These are phyloP conservation scores for Merodon equestris DNA, from an alignment of 2,888 invertebrate genomes.

Conservation along the genomic window DNA sequence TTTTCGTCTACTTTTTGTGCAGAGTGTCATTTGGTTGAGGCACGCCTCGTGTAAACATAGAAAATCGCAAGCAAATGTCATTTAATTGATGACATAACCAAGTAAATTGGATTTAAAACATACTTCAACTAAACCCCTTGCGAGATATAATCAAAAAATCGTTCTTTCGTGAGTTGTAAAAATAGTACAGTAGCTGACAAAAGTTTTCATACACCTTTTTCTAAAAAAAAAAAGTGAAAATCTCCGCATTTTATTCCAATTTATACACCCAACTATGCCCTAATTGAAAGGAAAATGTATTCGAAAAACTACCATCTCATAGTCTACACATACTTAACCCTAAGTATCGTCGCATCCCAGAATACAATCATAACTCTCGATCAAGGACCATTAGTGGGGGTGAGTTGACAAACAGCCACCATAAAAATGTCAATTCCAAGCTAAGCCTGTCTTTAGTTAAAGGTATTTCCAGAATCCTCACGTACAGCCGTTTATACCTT, in stretches of 20 bases:
- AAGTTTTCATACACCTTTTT: too few species aligned
- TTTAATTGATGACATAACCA: too few species aligned
- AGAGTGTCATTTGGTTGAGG: too few species aligned
- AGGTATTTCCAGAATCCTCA: conserved; percentile 83
- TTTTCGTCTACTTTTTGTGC: not conserved
- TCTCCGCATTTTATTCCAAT: too few species aligned
- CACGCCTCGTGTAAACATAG: too few species aligned
- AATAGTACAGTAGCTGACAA: too few species aligned
- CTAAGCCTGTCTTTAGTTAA: conserved; percentile 80
- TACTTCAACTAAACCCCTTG: too few species aligned
- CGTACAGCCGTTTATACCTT: conserved; percentile 84
- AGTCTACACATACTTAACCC: conserved; percentile 21
- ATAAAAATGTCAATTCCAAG: conserved; percentile 31
- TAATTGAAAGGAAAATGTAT: conserved; percentile 48
- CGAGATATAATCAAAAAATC: too few species aligned
- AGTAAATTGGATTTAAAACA: too few species aligned
- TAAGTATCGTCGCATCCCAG: conserved; percentile 40
- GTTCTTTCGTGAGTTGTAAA: too few species aligned
- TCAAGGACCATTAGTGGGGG: conserved; percentile 68
- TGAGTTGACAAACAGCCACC: conserved; percentile 48
- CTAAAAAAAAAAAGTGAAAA: too few species aligned
- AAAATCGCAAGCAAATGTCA: too few species aligned
- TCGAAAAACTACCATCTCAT: conserved; percentile 16
- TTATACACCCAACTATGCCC: conserved; percentile 36
- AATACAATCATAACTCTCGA: conserved; percentile 60